Percentiles rank a stretch among this genome's conserved stretches.
phyloP scores from a whole-genome alignment of 2,888 invertebrate genomes.

The Heliconius aoede region DNA sequence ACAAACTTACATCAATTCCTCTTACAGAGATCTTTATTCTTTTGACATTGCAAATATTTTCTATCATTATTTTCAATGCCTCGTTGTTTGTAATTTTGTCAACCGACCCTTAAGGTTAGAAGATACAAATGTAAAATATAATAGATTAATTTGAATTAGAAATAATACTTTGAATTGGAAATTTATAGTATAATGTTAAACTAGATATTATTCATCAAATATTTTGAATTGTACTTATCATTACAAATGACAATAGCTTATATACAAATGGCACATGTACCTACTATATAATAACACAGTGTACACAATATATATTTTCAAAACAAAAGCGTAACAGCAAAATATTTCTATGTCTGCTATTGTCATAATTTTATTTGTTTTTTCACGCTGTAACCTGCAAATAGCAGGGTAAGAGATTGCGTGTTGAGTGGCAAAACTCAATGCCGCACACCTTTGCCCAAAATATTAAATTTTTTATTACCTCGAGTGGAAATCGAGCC shows the following conservation, averaged over 20 bases:
- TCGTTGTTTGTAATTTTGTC: neutral
- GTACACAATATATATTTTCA: no score
- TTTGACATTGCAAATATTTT: conserved; percentile 16
- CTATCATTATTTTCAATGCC: conserved; percentile 17
- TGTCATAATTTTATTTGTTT: neutral
- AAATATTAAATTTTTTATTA: neutral
- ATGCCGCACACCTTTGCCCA: neutral
- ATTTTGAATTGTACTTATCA: no score
- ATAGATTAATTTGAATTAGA: no score
- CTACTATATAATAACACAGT: no score
- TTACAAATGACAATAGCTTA: no score
- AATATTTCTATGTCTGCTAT: no score
- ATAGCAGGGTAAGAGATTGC: neutral
- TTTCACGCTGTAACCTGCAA: neutral
- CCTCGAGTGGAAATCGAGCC: no score
- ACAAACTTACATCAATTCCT: conserved; percentile 37
- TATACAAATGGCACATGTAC: no score
- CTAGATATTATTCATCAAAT: neutral
- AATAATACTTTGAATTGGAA: neutral
- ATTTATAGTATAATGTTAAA: neutral
- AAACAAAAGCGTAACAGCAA: no score
- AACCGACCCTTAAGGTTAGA: neutral
- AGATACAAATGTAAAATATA: no score
- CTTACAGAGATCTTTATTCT: conserved; percentile 20
- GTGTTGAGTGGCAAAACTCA: neutral